phyloP scores from a whole-genome alignment of 2,888 invertebrate species.

The Trilocha varians region DNA sequence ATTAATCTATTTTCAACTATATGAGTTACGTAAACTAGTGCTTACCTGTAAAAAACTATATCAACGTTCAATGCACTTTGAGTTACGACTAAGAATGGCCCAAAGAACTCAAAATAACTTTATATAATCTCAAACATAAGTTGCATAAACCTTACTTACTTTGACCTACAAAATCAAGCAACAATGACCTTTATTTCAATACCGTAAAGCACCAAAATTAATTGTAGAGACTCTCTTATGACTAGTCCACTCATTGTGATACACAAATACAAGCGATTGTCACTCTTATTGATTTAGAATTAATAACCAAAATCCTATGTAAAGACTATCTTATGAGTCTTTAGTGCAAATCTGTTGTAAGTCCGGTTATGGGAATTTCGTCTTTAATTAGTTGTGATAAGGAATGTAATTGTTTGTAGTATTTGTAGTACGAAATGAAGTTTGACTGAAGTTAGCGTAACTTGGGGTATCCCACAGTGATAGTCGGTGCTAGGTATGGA shows the following conservation, averaged over 20 bases:
- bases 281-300: too few relatives aligned
- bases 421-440: conserved; percentile 23
- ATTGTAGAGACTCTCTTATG: too few relatives aligned
- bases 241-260: too few relatives aligned
- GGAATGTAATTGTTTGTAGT: neutral
- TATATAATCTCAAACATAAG: conserved; percentile 70
- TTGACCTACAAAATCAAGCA: conserved; percentile 19
- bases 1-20: neutral
- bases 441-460: conserved; percentile 62
- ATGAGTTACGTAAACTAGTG: conserved; percentile 11
- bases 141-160: conserved; percentile 64
- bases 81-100: conserved; percentile 50
- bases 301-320: too few relatives aligned
- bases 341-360: neutral
- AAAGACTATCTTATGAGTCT: neutral
- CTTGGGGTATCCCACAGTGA: conserved; percentile 60
- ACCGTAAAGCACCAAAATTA: neutral
- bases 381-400: neutral
- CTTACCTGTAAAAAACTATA: conserved; percentile 33
- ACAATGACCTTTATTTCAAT: conserved; percentile 16
- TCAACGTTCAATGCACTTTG: conserved; percentile 52
- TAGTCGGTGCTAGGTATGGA: conserved; percentile 32
- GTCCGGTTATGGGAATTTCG: neutral
- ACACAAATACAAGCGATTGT: too few relatives aligned
- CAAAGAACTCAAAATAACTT: conserved; percentile 43